Base-by-base conservation (phyloP, 2,113 vertebrate species). In the Pontoporia blainvillei region DNA sequence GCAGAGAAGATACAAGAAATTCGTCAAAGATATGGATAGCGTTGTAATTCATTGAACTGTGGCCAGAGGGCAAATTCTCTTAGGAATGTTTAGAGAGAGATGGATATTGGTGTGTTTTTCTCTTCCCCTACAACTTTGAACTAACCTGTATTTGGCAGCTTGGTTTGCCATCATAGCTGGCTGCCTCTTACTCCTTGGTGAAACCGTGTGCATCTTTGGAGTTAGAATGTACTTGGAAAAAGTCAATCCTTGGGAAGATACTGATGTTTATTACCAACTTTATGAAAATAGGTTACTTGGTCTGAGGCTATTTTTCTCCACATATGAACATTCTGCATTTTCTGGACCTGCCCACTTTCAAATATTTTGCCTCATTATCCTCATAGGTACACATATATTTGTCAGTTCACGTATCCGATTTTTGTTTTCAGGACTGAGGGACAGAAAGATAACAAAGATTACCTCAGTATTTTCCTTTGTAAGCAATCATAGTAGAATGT, bases 241-340 rank as follows among this genome's bases (percentile, higher is more conserved):
- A 90, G n/a, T 64, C 83, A 87, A 59, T 82, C 64, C 75, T 86
- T 49, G 36, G 44, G 41, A 52, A 92, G 93, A 82, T 85, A 18
- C 23, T 81, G 52, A n/a, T 59, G 57, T 90, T 94, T 69, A 71
- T 89, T 75, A 46, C 64, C 25, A 59, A 20, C 41, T 94, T 95
- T 69, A 96, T 91, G 94, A 90, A 93, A 94, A 61, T 23, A 62
- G 44, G 10, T 86, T 61, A 94, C 71, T 76, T 73, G 61, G 52
- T n/a, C 25, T 75, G 46, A n/a, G 75, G 17, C 90, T 57, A 2
- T 67, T 91, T 94, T 78, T 87, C 44, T 93, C 72, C 81, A 76
- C 27, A 39, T 52, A 41, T 4, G 13, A 86, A 61, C 31, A 39
- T 84, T 57, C 39, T 84, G 6, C 27, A 54, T 82, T 83, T 82